Percentiles rank a stretch among this genome's conserved stretches.
Conservation (phyloP, 2,888 invertebrate genomes). For the Calameuta pallipes region DNA sequence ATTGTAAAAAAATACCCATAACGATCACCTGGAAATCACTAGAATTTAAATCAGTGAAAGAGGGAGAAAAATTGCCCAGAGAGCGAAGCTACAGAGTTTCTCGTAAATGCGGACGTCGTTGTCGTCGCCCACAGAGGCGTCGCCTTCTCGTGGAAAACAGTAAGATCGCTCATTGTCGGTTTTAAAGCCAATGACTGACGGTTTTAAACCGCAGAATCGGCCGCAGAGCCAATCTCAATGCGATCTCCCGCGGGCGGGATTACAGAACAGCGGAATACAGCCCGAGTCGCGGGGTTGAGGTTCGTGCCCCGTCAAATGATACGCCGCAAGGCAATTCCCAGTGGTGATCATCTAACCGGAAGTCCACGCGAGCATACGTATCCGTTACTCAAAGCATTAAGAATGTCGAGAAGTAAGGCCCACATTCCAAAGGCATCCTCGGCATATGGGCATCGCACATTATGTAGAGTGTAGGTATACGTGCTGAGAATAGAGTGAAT, state of each 20-base stretch:
- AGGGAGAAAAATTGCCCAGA: constrained; percentile 22
- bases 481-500: neutral
- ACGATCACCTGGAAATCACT: neutral
- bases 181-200: constrained; percentile 1
- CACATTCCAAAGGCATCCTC: neutral
- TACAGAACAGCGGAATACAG: constrained; percentile 32
- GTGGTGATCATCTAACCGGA: constrained; percentile 25
- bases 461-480: neutral
- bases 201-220: constrained; percentile 14
- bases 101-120: neutral
- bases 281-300: constrained; percentile 24
- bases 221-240: constrained; percentile 27
- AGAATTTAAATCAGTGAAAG: neutral
- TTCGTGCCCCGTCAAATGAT: constrained; percentile 43
- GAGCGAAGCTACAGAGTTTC: constrained; percentile 26
- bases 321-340: constrained; percentile 20
- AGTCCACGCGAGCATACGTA: neutral
- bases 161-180: constrained; percentile 12
- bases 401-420: neutral
- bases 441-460: neutral
- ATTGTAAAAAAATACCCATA: neutral
- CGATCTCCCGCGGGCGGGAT: constrained; percentile 32
- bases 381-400: neutral
- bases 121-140: neutral
- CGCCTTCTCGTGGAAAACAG: neutral